Evolutionary conservation across 2,113 vertebrate species (phyloP).

Genomic region (Orientallactaga bullata): DNA sequence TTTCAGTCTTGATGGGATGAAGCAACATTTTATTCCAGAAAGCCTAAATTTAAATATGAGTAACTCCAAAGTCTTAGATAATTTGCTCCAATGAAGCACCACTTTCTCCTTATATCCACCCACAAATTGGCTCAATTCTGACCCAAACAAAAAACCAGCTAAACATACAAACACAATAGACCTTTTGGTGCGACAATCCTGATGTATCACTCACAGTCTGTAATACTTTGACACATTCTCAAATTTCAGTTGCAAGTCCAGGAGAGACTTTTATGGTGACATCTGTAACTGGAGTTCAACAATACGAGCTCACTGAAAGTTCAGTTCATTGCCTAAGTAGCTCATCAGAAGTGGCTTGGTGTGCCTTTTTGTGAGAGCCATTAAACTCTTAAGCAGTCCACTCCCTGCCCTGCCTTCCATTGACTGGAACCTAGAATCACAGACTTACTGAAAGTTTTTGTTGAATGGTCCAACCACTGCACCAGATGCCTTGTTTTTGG

Average conservation of each 20-base stretch:
- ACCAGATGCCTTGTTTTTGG: conserved; percentile 27
- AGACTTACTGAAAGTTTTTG: neutral
- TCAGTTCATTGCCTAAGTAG: neutral
- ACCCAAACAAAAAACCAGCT: conserved; percentile 6
- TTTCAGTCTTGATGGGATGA: conserved; percentile 59
- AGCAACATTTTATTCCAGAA: conserved; percentile 59
- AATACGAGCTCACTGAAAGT: neutral
- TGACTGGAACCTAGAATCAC: neutral
- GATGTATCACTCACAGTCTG: neutral
- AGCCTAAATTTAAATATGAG: conserved; percentile 58
- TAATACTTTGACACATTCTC: neutral
- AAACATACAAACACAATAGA: neutral
- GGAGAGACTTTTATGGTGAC: neutral
- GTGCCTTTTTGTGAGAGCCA: neutral
- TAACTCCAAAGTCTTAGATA: neutral
- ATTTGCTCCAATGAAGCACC: conserved; percentile 14
- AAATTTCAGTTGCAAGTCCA: neutral
- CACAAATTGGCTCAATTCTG: conserved; percentile 26
- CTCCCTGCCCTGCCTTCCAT: neutral
- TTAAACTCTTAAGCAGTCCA: neutral
- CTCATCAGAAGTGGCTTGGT: neutral
- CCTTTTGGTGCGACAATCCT: neutral
- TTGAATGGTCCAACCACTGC: neutral
- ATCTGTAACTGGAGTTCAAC: conserved; percentile 9
- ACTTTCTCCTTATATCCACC: conserved; percentile 29